Conservation (phyloP, 2,888 invertebrate species). For the Dendrolimus houi region DNA sequence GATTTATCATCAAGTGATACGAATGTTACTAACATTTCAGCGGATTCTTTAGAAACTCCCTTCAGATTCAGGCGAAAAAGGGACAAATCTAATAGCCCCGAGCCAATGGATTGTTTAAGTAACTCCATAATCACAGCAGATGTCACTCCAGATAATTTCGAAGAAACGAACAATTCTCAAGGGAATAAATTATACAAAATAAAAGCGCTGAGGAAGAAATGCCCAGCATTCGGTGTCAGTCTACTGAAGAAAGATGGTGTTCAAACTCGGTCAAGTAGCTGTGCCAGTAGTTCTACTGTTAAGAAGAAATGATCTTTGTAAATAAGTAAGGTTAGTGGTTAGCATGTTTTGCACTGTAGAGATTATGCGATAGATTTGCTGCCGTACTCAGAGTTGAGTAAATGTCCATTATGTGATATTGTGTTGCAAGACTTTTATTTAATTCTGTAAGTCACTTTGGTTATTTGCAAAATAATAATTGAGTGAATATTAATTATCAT, state of each 20-base stretch:
- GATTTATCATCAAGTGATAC: conserved; percentile 70
- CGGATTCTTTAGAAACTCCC: conserved; percentile 62
- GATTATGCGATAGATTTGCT: too few relatives aligned
- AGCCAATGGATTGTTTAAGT: conserved; percentile 63
- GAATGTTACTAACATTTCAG: conserved; percentile 65
- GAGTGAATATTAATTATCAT: too few relatives aligned
- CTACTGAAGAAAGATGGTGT: conserved; percentile 62
- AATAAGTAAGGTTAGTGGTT: conserved; percentile 7
- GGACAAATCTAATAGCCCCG: conserved; percentile 62
- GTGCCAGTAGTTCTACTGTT: conserved; percentile 53
- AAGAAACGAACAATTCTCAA: conserved; percentile 65
- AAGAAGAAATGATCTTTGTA: conserved; percentile 70
- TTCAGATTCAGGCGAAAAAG: conserved; percentile 63
- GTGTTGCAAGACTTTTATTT: too few relatives aligned
- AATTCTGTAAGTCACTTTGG: too few relatives aligned
- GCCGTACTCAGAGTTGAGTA: too few relatives aligned
- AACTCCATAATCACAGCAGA: conserved; percentile 61
- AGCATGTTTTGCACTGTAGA: not conserved
- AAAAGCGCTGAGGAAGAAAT: conserved; percentile 65
- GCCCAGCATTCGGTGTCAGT: conserved; percentile 57
- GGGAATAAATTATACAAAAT: conserved; percentile 70
- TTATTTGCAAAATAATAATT: too few relatives aligned
- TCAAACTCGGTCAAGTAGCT: conserved; percentile 65
- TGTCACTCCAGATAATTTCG: conserved; percentile 59
- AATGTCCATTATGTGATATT: too few relatives aligned